Conservation (phyloP, 2,113 vertebrate genomes). For the Blennius ocellaris region DNA sequence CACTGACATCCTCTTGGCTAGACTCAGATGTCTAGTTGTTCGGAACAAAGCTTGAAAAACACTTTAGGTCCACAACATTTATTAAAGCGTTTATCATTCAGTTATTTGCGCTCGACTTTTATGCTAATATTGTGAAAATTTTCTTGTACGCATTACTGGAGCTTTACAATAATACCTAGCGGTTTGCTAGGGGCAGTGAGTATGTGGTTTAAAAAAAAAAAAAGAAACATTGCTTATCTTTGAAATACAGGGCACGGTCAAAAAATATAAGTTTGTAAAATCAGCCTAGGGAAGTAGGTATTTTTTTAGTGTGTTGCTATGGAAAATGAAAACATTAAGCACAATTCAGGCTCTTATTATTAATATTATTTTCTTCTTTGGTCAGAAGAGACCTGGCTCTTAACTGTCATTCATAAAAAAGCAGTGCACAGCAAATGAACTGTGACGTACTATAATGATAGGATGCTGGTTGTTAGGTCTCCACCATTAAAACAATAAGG, state of each 20-base stretch:
- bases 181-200: constrained; percentile 30
- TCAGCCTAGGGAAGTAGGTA: background rate
- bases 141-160: constrained; percentile 42
- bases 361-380: constrained; percentile 39
- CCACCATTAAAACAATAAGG: no score
- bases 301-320: background rate
- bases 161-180: constrained; percentile 32
- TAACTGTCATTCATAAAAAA: constrained; percentile 29
- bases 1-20: constrained; percentile 60
- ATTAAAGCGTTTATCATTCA: constrained; percentile 62
- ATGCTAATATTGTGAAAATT: constrained; percentile 30
- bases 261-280: constrained; percentile 12
- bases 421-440: constrained; percentile 34
- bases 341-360: constrained; percentile 1
- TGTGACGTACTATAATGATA: constrained; percentile 7
- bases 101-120: constrained; percentile 40
- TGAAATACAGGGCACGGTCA: constrained; percentile 20
- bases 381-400: constrained; percentile 2
- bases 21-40: constrained; percentile 36
- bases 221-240: constrained; percentile 21
- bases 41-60: constrained; percentile 55
- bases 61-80: constrained; percentile 51
- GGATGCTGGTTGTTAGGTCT: background rate
- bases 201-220: constrained; percentile 11
- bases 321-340: constrained; percentile 15